phyloP scores from a whole-genome alignment of 2,113 vertebrate genomes.

The Cisticola juncidis region DNA sequence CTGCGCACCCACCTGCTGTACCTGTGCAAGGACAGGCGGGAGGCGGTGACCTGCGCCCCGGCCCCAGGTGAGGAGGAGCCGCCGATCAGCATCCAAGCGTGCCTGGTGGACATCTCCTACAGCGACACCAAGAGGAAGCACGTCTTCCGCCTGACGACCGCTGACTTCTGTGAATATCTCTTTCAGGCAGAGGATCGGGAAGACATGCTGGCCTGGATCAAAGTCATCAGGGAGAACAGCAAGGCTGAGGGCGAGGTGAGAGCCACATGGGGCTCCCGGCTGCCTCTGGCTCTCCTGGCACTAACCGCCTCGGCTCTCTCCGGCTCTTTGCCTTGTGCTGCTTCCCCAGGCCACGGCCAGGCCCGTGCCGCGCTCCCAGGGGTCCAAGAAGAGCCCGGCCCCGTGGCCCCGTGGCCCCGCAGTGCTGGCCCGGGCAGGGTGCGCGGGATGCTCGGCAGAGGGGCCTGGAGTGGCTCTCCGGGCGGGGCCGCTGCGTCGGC shows the following conservation, averaged over 20 bases:
- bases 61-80: conserved; percentile 89
- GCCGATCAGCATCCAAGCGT: conserved; percentile 93
- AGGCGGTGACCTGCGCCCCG: conserved; percentile 82
- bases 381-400: neutral
- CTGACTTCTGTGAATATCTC: conserved; percentile 99
- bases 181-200: conserved; percentile 98
- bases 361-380: neutral
- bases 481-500: fast-evolving
- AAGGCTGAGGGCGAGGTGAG: conserved; percentile 96
- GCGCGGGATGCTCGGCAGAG: fast-evolving
- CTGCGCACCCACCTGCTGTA: conserved; percentile 89
- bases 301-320: conserved; percentile 49
- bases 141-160: conserved; percentile 93
- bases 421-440: neutral
- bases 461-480: neutral
- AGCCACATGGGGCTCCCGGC: conserved; percentile 47
- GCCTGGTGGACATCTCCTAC: conserved; percentile 98
- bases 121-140: conserved; percentile 97
- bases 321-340: conserved; percentile 47
- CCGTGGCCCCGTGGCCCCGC: fast-evolving
- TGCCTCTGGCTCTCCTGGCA: conserved; percentile 56
- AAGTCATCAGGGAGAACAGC: conserved; percentile 92
- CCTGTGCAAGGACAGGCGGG: conserved; percentile 96
- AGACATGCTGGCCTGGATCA: conserved; percentile 98
- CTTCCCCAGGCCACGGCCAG: conserved; percentile 15